A percentile compares a stretch with the other conserved stretches of the same genome.
phyloP scores from a whole-genome alignment of 2,113 vertebrate species.

The Catharus fuscescens region DNA sequence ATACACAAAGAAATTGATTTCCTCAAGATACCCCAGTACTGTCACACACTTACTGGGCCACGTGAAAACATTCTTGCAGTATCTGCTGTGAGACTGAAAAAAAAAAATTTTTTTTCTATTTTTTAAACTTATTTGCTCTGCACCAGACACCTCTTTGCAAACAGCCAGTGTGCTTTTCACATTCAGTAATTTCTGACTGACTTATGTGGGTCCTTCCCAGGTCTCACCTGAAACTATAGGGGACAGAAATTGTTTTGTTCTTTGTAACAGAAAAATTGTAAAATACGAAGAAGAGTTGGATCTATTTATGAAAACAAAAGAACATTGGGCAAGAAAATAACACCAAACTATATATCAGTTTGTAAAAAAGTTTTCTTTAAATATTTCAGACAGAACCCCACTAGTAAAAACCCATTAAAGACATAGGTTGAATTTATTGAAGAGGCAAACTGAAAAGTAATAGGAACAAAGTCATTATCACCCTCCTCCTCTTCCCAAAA shows the following conservation, averaged over 20 bases:
- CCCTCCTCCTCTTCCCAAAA: not conserved
- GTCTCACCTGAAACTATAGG: not conserved
- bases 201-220: not conserved
- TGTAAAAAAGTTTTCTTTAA: not conserved
- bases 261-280: not conserved
- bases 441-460: not conserved
- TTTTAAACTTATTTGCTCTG: not conserved
- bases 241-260: not conserved
- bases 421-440: not conserved
- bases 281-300: not conserved
- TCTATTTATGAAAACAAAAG: not conserved
- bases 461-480: not conserved
- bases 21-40: not conserved
- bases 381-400: not conserved
- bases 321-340: not conserved
- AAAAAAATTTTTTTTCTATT: not conserved
- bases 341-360: not conserved
- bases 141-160: not conserved
- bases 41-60: not conserved
- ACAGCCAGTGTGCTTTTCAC: not conserved
- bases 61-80: not conserved
- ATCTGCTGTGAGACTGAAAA: not conserved
- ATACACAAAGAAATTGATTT: not conserved
- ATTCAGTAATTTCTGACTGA: not conserved
- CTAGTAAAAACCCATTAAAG: not conserved